Conservation (phyloP, 1,140 invertebrate species). For the Lasaia peninsularis region DNA sequence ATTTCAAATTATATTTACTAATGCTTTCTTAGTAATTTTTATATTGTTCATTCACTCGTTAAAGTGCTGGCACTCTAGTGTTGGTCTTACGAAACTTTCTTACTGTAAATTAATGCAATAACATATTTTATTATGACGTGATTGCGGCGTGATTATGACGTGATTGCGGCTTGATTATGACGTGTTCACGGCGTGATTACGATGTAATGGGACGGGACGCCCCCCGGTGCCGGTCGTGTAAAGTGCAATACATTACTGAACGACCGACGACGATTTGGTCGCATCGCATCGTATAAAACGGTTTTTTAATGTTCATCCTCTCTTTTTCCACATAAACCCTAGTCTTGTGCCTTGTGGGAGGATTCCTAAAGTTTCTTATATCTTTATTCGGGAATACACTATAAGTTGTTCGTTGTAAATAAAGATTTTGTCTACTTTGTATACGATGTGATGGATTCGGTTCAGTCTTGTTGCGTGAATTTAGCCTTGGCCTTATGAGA, state of each 20-base stretch:
- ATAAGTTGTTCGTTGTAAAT: slow-evolving; percentile 13
- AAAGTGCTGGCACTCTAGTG: slow-evolving; percentile 74
- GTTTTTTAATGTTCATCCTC: slow-evolving; percentile 15
- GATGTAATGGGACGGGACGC: slow-evolving; percentile 33
- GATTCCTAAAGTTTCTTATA: slow-evolving; percentile 15
- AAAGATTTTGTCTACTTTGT: slow-evolving; percentile 27
- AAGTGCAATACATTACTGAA: slow-evolving; percentile 46
- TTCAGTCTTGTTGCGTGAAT: slow-evolving; percentile 74
- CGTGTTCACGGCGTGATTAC: no score
- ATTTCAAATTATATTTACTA: slow-evolving; percentile 77
- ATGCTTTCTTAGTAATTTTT: slow-evolving; percentile 74
- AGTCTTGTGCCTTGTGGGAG: slow-evolving; percentile 68
- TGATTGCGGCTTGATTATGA: no score
- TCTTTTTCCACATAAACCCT: slow-evolving; percentile 25
- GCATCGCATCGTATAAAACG: slow-evolving; percentile 30
- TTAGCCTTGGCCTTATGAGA: slow-evolving; percentile 77
- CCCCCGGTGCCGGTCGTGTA: slow-evolving; percentile 44
- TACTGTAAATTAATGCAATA: slow-evolving; percentile 65
- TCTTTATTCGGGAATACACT: slow-evolving; percentile 18
- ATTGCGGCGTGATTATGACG: no score
- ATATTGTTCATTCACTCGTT: slow-evolving; percentile 74
- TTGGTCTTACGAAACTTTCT: slow-evolving; percentile 67
- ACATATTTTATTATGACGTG: slow-evolving; percentile 37
- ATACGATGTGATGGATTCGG: slow-evolving; percentile 55
- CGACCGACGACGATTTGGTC: slow-evolving; percentile 31